phyloP scores from a whole-genome alignment of 1,140 invertebrate species.

The Bombus polaris region DNA sequence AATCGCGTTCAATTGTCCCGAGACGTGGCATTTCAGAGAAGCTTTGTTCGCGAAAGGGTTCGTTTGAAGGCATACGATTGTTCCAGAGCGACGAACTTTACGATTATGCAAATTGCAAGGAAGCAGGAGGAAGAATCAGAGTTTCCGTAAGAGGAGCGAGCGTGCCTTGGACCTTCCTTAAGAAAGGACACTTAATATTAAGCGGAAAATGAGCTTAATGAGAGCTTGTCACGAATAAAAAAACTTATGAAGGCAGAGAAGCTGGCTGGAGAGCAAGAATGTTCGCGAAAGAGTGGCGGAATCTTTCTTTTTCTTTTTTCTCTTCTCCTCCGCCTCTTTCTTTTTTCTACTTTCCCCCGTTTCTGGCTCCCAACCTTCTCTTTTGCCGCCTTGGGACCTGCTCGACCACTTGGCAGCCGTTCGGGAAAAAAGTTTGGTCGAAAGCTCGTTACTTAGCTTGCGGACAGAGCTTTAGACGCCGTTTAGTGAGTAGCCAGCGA shows the following conservation, averaged over 20 bases:
- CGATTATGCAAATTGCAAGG: slow-evolving; percentile 33
- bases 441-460: slow-evolving; percentile 76
- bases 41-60: background rate
- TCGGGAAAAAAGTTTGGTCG: slow-evolving; percentile 73
- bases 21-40: background rate
- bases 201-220: slow-evolving; percentile 75
- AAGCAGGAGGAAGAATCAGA: slow-evolving; percentile 25
- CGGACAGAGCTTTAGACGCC: slow-evolving; percentile 72
- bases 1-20: slow-evolving; percentile 6
- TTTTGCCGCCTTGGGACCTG: slow-evolving; percentile 47
- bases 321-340: background rate
- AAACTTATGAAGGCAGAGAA: slow-evolving; percentile 62
- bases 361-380: slow-evolving; percentile 36
- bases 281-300: slow-evolving; percentile 57
- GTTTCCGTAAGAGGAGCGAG: slow-evolving; percentile 27
- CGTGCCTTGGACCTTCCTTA: slow-evolving; percentile 23
- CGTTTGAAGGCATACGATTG: background rate
- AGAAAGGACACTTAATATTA: slow-evolving; percentile 69
- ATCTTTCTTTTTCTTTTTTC: background rate
- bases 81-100: background rate
- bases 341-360: slow-evolving; percentile 43
- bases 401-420: slow-evolving; percentile 73
- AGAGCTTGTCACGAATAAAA: slow-evolving; percentile 65
- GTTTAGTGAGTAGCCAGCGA: slow-evolving; percentile 64
- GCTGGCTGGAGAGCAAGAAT: slow-evolving; percentile 61